Evolutionary conservation across 1,140 invertebrate species (phyloP), one percentile per base, ranked within the genome.

Genomic region (Dinoponera quadriceps): DNA sequence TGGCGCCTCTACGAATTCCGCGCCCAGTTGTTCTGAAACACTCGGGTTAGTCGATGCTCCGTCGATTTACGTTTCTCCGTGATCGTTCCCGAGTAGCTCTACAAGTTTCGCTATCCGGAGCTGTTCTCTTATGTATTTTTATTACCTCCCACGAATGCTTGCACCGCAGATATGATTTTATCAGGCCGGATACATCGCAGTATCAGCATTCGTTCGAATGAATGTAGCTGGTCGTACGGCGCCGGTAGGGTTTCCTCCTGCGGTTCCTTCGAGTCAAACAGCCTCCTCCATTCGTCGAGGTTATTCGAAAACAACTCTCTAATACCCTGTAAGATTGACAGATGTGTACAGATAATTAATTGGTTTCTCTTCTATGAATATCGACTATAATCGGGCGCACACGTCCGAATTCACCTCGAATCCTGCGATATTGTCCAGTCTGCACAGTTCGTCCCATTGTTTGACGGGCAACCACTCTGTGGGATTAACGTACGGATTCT

Each of bases 401-500:
- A 51, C 18, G 7, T 11, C 11, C 18, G 38, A 11, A 88, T 84
- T 87, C 90, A 95, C 96, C 91, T 95, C 93, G 87, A 96, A 97
- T 16, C 92, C 90, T 4, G 93, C 84, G 49, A 97, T 83, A n/a
- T 96, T 94, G 85, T 96, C 94, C 1, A 97, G 91, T 69, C 96
- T 94, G 90, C 97, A 98, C 3, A 98, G 88, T 93, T 99, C 97
- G 91, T 98, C 96, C 98, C 98, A 99, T 33, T 96, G 96, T 89
- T 97, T 97, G 14, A 91, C 44, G 1, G 97, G 96, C 33, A 98
- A 91, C 98, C 98, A 98, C 5, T 95, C 89, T 0, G 95, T 90
- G 0, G 96, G 97, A 94, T 98, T 98, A 69, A 92, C 90, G 89
- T 97, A 90, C 0, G 96, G 96, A 95, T 98, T 98, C 84, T 97